Conservation (phyloP, 53 echinoderm and acorn worm species). For the Mesocentrotus franciscanus region DNA sequence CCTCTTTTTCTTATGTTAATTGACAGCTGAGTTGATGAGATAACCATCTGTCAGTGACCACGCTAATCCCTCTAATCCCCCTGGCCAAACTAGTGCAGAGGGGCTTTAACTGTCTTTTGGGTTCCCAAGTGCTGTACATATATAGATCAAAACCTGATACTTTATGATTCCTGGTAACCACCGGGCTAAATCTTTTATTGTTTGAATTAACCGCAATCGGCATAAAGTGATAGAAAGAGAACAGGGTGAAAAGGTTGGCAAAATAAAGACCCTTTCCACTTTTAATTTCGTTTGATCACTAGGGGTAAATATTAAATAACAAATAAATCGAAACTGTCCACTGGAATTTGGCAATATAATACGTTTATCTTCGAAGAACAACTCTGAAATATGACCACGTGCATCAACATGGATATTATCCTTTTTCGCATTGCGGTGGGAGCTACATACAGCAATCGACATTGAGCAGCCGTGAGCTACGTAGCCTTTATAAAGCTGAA, state of each 20-base stretch:
- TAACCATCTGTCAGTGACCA: no score
- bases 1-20: no score
- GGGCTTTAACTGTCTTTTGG: not conserved
- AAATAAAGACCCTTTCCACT: not conserved
- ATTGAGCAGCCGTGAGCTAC: not conserved
- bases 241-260: not conserved
- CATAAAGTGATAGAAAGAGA: not conserved
- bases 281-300: slow-evolving; percentile 21
- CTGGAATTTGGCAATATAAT: not conserved
- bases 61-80: no score
- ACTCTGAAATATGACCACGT: slow-evolving; percentile 3
- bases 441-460: not conserved
- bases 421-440: no score
- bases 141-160: not conserved
- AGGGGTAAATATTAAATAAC: not conserved
- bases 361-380: not conserved
- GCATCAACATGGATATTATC: not conserved
- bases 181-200: not conserved
- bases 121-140: not conserved
- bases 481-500: not conserved
- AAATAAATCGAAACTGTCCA: slow-evolving; percentile 6
- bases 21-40: no score
- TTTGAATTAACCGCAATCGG: not conserved
- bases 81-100: no score
- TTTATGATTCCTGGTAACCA: not conserved